A percentile compares a stretch with the other conserved stretches of the same genome.
Conservation (phyloP, 2,797 vertebrate species). For the Hoplostethus mediterraneus region DNA sequence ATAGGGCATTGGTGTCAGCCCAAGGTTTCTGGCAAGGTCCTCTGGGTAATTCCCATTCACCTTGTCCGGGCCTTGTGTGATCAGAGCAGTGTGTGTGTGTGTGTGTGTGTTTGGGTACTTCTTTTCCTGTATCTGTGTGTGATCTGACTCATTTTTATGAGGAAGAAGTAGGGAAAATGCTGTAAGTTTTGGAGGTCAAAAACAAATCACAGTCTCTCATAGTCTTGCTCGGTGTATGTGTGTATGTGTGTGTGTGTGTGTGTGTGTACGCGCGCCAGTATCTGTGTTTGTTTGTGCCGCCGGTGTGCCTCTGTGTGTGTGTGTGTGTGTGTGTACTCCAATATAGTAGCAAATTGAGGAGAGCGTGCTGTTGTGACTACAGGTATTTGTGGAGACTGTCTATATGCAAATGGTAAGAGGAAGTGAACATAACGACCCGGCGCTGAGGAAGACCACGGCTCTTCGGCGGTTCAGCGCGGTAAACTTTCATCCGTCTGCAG, state of each 20-base stretch:
- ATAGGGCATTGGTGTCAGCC: conserved; percentile 80
- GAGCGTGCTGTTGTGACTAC: conserved; percentile 62
- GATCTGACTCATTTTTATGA: conserved; percentile 64
- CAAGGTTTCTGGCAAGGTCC: conserved; percentile 84
- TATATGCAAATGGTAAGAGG: conserved; percentile 82
- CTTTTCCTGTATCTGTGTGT: conserved; percentile 53
- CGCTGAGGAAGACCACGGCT: conserved; percentile 43
- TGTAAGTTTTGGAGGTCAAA: conserved; percentile 84
- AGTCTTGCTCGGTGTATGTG: conserved; percentile 15
- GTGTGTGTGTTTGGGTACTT: conserved; percentile 45
- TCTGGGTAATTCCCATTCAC: conserved; percentile 85
- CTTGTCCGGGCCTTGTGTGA: conserved; percentile 69
- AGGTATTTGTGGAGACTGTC: conserved; percentile 78
- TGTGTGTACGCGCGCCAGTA: conserved; percentile 8
- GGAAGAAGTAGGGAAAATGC: conserved; percentile 64
- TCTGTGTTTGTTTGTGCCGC: conserved; percentile 14
- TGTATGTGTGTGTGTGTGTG: conserved; percentile 42
- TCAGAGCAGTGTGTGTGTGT: conserved; percentile 31
- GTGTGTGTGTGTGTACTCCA: conserved; percentile 39
- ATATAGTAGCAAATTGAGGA: conserved; percentile 70
- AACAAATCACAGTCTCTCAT: conserved; percentile 64
- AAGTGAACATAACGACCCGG: conserved; percentile 73
- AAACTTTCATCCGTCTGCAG: conserved; percentile 31
- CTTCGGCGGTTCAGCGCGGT: conserved; percentile 47
- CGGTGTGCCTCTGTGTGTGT: conserved; percentile 29